phyloP scores from a whole-genome alignment of 2,113 vertebrate genomes.

The Sula dactylatra region DNA sequence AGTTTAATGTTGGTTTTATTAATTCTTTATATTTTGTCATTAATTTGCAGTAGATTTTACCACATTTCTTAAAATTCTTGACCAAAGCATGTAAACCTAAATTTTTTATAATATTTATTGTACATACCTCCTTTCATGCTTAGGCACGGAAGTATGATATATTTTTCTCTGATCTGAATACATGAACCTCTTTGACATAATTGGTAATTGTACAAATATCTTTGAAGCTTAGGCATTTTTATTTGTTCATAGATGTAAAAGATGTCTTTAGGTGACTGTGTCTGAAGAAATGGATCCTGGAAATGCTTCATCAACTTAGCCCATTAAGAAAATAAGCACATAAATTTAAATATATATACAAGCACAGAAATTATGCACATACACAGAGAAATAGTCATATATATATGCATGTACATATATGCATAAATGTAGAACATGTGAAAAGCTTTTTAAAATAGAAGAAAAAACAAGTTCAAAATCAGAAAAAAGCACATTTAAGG shows the following conservation, averaged over 20 bases:
- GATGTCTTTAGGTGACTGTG: neutral
- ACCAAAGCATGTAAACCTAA: neutral
- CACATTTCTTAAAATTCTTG: neutral
- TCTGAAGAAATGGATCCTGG: neutral
- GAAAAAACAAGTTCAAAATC: neutral
- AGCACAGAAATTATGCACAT: neutral
- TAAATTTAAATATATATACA: neutral
- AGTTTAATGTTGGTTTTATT: neutral
- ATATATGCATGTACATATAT: neutral
- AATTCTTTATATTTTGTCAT: neutral
- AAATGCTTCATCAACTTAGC: neutral
- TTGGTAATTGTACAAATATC: neutral
- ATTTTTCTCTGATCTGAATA: neutral
- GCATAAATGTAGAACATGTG: neutral
- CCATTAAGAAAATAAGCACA: neutral
- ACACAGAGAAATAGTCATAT: neutral
- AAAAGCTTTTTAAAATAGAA: neutral
- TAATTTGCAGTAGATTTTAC: neutral
- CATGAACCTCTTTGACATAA: neutral
- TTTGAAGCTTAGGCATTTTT: neutral
- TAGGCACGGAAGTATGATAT: neutral
- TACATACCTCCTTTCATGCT: neutral
- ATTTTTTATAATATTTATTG: neutral
- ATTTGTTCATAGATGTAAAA: neutral
- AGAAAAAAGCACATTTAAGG: neutral